Base-by-base conservation (phyloP, 2,888 invertebrate species). In the Phasia obesa region DNA sequence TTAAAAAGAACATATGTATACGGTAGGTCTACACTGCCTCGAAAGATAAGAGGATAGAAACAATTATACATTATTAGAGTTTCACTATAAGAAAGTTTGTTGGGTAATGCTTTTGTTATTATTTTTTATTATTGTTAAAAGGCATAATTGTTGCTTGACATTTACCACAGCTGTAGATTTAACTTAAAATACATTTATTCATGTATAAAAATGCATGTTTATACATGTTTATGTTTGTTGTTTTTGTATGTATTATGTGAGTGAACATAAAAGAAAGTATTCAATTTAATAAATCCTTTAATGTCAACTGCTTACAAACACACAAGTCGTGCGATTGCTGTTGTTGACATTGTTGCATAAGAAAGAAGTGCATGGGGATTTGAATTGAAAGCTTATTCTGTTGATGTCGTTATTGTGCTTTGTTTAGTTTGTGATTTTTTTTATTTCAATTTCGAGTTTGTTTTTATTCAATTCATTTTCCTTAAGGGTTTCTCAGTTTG, bases 231-330 rank as follows among this genome's bases (percentile, higher is more conserved):
- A 7, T 21, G n/a, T n/a, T n/a, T n/a, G n/a, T n/a, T n/a, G n/a
- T 0, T 53, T 25, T 15, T 47, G 17, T 51, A 11, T 60, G 25
- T 23, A 5, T 11, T 35, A 49, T 44, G 27, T 27, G 6, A 42
- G 42, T 23, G 38, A 25, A 59, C 2, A 51, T 21, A 59, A 59
- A 76, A 47, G 47, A 55, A 60, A 69, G 51, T 64, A 75, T 81
- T 81, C 70, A 75, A 81, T 75, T 81, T 81, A 75, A 59, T 75
- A 70, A 81, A 65, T 75, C 70, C 75, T 75, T 81, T 75, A 81
- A 75, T 75, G 75, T 70, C 70, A 75, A 75, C 70, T 75, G 64
- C 65, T 70, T 75, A 53, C 25, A 59, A 75, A 75, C 44, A 27
- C 21, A 51, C 49, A 77, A 62, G 13, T 62, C 49, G 25, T 49